Evolutionary conservation across 2,113 vertebrate genomes (phyloP).

Genomic region (Dasyurus viverrinus): DNA sequence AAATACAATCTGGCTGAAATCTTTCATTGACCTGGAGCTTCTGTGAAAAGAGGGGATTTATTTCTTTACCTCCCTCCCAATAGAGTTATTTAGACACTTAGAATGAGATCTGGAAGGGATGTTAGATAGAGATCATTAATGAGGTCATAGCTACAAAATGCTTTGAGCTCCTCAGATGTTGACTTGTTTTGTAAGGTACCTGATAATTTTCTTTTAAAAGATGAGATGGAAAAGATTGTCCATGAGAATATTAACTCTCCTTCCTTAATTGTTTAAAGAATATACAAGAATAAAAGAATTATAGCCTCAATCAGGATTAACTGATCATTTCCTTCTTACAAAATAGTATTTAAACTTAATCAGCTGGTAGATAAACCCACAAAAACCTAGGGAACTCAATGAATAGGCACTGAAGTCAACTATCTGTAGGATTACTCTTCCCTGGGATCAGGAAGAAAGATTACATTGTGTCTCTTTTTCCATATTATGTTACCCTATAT

Average conservation of each 20-base stretch:
- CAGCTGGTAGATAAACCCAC: neutral
- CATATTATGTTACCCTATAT: neutral
- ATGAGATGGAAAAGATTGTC: neutral
- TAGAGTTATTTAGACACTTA: neutral
- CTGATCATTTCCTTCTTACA: constrained; percentile 8
- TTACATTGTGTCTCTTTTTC: neutral
- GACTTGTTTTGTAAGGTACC: constrained; percentile 11
- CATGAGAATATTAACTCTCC: neutral
- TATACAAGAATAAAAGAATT: neutral
- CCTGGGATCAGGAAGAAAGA: neutral
- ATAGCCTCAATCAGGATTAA: neutral
- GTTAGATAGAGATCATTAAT: constrained; percentile 10
- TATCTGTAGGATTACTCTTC: neutral
- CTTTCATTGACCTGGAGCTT: neutral
- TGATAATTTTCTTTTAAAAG: constrained; percentile 17
- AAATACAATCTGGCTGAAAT: neutral
- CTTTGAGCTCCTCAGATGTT: neutral
- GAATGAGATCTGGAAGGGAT: constrained; percentile 3
- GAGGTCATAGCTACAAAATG: neutral
- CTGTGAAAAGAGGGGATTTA: neutral
- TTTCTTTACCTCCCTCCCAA: neutral
- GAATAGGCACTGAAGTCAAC: neutral
- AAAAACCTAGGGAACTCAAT: neutral
- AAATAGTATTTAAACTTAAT: constrained; percentile 4
- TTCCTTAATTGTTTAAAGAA: constrained; percentile 1